These are phyloP conservation scores for Caenorhabditis sinica DNA, from an alignment of 2,888 invertebrate species.

Conservation along the genomic window DNA sequence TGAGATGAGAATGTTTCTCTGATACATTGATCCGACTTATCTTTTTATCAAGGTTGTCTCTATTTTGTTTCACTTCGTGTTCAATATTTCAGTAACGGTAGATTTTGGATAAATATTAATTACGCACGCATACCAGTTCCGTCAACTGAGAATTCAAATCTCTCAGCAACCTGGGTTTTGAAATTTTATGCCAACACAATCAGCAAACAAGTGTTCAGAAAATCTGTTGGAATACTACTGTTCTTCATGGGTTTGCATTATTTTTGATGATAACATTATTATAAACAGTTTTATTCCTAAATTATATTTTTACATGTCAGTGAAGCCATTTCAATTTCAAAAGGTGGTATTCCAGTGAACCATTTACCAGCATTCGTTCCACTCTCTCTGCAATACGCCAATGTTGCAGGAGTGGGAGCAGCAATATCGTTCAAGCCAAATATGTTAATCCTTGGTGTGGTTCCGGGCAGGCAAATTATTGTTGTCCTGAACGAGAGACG, in stretches of 20 bases:
- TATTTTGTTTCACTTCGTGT: too few relatives aligned
- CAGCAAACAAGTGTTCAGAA: too few relatives aligned
- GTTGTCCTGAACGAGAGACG: slow-evolving; percentile 15
- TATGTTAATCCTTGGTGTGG: background rate
- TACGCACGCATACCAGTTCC: too few relatives aligned
- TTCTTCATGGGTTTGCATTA: too few relatives aligned
- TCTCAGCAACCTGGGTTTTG: too few relatives aligned
- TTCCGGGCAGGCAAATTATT: slow-evolving; percentile 29
- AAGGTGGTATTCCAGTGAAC: slow-evolving; percentile 15
- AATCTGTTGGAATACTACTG: too few relatives aligned
- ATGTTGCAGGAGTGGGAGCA: slow-evolving; percentile 9
- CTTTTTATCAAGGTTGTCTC: too few relatives aligned
- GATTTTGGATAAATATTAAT: too few relatives aligned
- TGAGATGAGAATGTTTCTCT: background rate
- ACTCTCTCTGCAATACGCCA: slow-evolving; percentile 32
- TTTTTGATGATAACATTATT: background rate
- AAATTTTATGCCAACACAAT: too few relatives aligned
- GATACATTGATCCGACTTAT: too few relatives aligned
- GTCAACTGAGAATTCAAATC: too few relatives aligned
- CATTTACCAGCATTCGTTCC: slow-evolving; percentile 46
- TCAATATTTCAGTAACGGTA: too few relatives aligned
- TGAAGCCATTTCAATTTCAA: slow-evolving; percentile 9
- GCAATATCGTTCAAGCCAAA: background rate
- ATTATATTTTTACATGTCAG: slow-evolving; percentile 13
- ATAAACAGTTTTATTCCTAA: background rate